Evolutionary conservation across 2,797 vertebrate species (phyloP).

Genomic region (Syngnathus rostellatus): DNA sequence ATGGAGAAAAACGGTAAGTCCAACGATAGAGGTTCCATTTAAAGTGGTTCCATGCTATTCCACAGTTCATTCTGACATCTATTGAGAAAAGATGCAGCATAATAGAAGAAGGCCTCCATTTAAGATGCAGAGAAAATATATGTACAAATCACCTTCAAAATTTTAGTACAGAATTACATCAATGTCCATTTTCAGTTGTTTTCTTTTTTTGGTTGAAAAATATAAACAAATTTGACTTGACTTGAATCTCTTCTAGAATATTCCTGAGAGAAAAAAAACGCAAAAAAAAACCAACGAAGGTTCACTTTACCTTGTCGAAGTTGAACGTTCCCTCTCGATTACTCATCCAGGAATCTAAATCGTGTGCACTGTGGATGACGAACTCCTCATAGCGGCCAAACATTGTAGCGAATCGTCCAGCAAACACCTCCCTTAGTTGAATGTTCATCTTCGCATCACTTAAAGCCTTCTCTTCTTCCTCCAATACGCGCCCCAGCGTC

Average conservation of each 20-base stretch:
- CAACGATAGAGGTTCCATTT: neutral
- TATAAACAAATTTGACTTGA: no score
- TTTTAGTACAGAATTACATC: no score
- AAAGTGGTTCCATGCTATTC: neutral
- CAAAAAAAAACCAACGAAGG: no score
- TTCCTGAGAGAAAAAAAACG: no score
- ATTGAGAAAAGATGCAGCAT: no score
- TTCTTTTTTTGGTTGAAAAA: no score
- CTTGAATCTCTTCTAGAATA: no score
- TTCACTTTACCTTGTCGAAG: slow-evolving; percentile 86
- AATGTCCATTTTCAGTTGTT: no score
- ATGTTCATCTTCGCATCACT: slow-evolving; percentile 83
- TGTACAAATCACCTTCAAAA: no score
- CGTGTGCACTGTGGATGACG: slow-evolving; percentile 85
- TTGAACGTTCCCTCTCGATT: slow-evolving; percentile 91
- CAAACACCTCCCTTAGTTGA: slow-evolving; percentile 92
- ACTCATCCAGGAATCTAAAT: slow-evolving; percentile 92
- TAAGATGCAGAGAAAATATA: no score
- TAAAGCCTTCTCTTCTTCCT: slow-evolving; percentile 71
- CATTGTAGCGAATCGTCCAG: slow-evolving; percentile 85
- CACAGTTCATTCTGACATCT: neutral
- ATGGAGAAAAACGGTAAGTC: neutral
- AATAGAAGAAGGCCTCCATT: no score
- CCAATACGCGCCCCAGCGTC: slow-evolving; percentile 40
- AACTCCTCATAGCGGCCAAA: slow-evolving; percentile 93